These are phyloP conservation scores for Meteorus colon DNA, from an alignment of 2,888 invertebrate species.

Conservation along the genomic window DNA sequence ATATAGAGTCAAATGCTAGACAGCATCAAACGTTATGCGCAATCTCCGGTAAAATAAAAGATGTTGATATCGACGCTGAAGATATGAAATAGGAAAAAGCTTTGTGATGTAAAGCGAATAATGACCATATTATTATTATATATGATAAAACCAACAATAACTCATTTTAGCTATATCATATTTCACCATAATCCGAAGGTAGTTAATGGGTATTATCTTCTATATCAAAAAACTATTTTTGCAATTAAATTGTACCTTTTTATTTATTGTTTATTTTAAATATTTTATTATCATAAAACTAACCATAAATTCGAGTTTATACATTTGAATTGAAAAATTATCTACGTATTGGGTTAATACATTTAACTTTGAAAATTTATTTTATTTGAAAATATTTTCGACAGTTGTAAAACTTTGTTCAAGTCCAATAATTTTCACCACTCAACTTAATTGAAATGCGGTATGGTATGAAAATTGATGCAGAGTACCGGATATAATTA, in stretches of 20 bases:
- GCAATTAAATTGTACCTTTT: neutral
- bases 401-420: neutral
- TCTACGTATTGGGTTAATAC: neutral
- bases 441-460: neutral
- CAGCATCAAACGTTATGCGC: constrained; percentile 38
- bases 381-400: neutral
- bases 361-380: neutral
- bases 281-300: neutral
- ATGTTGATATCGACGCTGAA: constrained; percentile 25
- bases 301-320: neutral
- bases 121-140: neutral
- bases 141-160: neutral
- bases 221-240: neutral
- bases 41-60: constrained; percentile 28
- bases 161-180: neutral
- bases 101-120: constrained; percentile 20
- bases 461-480: constrained; percentile 1
- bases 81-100: constrained; percentile 3
- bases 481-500: constrained; percentile 9
- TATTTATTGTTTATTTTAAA: neutral
- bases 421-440: neutral
- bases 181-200: neutral
- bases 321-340: neutral
- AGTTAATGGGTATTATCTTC: neutral
- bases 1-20: neutral